Percentiles rank a stretch among this genome's conserved stretches.
Conservation (phyloP, 2,113 vertebrate species). For the Cavia porcellus region DNA sequence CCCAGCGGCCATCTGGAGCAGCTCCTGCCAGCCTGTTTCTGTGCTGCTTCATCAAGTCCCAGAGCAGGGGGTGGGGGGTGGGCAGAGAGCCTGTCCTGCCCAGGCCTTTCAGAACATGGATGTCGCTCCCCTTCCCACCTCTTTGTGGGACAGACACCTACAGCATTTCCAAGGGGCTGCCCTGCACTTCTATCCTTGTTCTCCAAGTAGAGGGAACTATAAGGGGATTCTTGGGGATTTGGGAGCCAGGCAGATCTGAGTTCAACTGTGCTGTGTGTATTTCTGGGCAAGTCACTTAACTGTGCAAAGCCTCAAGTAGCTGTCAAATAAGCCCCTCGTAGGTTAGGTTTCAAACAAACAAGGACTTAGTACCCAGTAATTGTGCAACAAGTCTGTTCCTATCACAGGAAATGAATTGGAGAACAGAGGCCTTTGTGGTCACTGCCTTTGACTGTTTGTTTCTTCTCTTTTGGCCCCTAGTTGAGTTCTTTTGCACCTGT, state of each 20-base stretch:
- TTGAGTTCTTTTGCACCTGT: neutral
- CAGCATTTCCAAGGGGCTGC: neutral
- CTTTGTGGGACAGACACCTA: neutral
- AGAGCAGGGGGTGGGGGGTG: too few relatives aligned
- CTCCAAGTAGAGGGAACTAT: neutral
- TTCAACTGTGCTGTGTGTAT: neutral
- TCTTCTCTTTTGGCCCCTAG: neutral
- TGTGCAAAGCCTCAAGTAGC: neutral
- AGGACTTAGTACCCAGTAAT: neutral
- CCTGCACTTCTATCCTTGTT: neutral
- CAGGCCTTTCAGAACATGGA: neutral
- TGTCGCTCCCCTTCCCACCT: accelerated
- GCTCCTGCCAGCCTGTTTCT: neutral
- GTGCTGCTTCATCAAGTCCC: neutral
- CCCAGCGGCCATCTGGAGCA: neutral
- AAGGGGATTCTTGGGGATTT: neutral
- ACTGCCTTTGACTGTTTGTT: neutral
- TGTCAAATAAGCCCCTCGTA: neutral
- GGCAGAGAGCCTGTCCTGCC: neutral
- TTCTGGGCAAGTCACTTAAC: neutral
- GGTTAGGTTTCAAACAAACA: conserved; percentile 18
- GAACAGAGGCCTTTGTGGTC: neutral
- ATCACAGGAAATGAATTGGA: conserved; percentile 43
- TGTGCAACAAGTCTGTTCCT: neutral
- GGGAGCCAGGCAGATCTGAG: neutral